These are phyloP conservation scores for Eulemur rubriventer DNA, from an alignment of 2,797 vertebrate species.

Conservation along the genomic window DNA sequence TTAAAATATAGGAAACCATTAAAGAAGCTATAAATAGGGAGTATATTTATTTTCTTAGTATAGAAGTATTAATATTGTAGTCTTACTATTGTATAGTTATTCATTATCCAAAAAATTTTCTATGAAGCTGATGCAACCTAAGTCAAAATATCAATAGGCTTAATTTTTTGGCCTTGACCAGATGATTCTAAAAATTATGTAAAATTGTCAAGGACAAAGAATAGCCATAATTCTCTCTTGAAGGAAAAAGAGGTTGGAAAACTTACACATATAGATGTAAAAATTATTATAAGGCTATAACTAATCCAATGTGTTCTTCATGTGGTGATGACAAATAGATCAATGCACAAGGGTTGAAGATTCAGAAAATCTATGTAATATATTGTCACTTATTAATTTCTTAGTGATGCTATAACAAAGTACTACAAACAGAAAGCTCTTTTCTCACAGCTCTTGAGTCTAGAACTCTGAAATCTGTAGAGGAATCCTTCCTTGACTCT, in stretches of 20 bases:
- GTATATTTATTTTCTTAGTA: background rate
- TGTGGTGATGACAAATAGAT: background rate
- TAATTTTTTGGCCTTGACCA: background rate
- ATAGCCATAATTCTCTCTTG: background rate
- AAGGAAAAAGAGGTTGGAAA: background rate
- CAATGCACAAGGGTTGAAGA: background rate
- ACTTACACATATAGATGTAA: background rate
- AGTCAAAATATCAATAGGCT: background rate
- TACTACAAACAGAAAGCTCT: background rate
- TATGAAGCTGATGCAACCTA: background rate
- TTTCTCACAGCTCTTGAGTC: background rate
- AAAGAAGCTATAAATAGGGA: background rate
- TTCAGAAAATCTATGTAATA: background rate
- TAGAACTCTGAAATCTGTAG: background rate
- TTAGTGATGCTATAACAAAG: background rate
- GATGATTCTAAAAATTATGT: background rate
- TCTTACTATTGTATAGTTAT: background rate
- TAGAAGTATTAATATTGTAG: background rate
- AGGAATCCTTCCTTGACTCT: background rate
- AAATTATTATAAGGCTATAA: background rate
- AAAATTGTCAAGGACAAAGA: background rate
- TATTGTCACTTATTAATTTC: background rate
- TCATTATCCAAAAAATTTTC: background rate
- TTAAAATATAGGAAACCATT: background rate
- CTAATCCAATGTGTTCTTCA: background rate